Evolutionary conservation across 2,888 invertebrate genomes (phyloP), one percentile per base, ranked within the genome.

Genomic region (Pegoplata infirma): DNA sequence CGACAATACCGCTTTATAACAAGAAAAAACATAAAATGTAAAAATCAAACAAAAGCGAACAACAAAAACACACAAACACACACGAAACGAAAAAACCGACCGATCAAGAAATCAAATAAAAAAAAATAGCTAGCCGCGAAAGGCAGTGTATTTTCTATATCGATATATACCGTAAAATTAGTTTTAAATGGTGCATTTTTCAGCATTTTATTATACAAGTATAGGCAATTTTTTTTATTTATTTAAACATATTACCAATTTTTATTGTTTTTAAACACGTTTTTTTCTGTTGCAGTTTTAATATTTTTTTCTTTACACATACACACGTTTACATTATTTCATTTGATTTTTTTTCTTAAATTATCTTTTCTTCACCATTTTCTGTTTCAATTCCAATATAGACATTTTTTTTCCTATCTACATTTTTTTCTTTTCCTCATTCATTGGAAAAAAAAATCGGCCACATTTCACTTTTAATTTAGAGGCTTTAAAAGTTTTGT

Each of bases 61-160:
- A 79, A 71, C 69, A 79, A 69, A 78, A 75, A 75, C 59, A 78
- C 71, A 76, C 44, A 61, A 12, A 75, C 59, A 78, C 71, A 76
- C 44, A 61, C 8, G 14, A 47, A 67, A 47, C n/a, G n/a, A 64
- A 73, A 23, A 61, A 49, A 79, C 61, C 58, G 51, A 75, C 21
- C 58, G 36, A 78, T 53, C 73, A 66, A 64, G 69, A 74, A 74
- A n/a, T 66, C 28, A 36, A 55, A 55, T 16, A 59, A 19, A 32
- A 59, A 49, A 53, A 72, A 64, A 32, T 53, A 28, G 55, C 66
- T 61, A 74, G 66, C 74, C 53, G 17, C 59, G 59, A 40, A 16
- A 44, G 7, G 59, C 73, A 69, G 73, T 51, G 51, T 23, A 47
- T 49, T 19, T 12, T 36, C n/a, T 16, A 25, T 7, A 12, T 49